Evolutionary conservation across 2,113 vertebrate species (phyloP).

Genomic region (Pan paniscus): DNA sequence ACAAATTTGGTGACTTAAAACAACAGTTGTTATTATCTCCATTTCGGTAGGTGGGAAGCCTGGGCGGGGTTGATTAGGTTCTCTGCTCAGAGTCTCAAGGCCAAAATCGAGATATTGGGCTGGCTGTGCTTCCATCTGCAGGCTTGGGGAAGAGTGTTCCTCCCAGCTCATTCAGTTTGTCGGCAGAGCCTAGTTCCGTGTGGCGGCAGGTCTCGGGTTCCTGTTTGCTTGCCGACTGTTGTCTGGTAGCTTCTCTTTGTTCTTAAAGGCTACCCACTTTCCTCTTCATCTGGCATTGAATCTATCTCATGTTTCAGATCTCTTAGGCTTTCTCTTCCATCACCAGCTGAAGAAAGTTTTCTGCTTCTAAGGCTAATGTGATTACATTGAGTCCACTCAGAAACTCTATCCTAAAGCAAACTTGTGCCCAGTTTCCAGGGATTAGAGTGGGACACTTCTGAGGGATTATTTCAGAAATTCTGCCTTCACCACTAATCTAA

Average conservation of each 20-base stretch:
- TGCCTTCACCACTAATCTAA: background rate
- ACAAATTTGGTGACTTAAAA: background rate
- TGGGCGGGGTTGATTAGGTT: background rate
- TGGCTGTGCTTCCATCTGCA: background rate
- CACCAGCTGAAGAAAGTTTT: background rate
- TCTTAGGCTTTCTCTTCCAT: background rate
- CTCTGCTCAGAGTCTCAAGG: background rate
- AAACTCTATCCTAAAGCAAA: background rate
- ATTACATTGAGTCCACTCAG: background rate
- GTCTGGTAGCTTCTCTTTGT: background rate
- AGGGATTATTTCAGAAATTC: constrained; percentile 6
- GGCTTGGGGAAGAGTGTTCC: background rate
- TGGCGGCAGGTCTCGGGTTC: background rate
- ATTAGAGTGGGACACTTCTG: background rate
- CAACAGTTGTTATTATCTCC: background rate
- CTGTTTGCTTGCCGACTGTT: background rate
- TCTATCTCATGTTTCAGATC: background rate
- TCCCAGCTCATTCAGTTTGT: background rate
- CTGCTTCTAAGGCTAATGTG: background rate
- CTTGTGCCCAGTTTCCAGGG: background rate
- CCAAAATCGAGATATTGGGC: background rate
- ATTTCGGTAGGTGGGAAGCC: background rate
- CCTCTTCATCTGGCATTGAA: too few species aligned
- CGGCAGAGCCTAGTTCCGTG: background rate
- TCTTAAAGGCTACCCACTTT: background rate